phyloP scores from a whole-genome alignment of 2,888 invertebrate species.

The Chorisops tibialis region DNA sequence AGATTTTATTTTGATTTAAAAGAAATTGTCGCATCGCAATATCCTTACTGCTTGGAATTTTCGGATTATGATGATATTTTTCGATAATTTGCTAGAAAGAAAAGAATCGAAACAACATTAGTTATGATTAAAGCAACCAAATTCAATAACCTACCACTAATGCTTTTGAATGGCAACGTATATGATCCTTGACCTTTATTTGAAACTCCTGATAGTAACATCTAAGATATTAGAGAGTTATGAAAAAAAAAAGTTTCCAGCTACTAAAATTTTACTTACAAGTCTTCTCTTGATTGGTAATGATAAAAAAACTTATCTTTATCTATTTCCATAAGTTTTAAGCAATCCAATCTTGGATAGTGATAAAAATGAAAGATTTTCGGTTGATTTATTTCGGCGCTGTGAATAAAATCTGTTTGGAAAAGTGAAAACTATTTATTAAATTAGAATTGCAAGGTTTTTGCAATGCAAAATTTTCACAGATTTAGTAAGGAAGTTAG shows the following conservation, averaged over 20 bases:
- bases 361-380: conserved; percentile 48
- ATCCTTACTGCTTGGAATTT: conserved; percentile 59
- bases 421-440: conserved; percentile 17
- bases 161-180: conserved; percentile 6
- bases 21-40: conserved; percentile 65
- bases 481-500: too few relatives aligned
- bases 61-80: conserved; percentile 59
- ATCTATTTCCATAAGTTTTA: conserved; percentile 59
- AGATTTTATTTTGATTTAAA: conserved; percentile 55
- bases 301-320: conserved; percentile 56
- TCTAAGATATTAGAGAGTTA: conserved; percentile 31
- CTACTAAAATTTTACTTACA: conserved; percentile 39
- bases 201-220: conserved; percentile 36
- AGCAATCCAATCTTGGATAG: conserved; percentile 66
- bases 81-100: conserved; percentile 58
- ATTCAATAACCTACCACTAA: conserved; percentile 4
- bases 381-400: conserved; percentile 35
- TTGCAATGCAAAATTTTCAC: too few relatives aligned
- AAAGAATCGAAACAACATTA: background rate
- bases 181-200: conserved; percentile 7
- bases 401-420: conserved; percentile 41
- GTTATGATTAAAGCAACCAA: background rate
- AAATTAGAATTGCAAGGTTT: too few relatives aligned
- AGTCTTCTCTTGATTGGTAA: conserved; percentile 59
- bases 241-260: background rate